Percentiles rank a stretch among this genome's conserved stretches.
These are phyloP conservation scores for Stictonetta naevosa DNA, from an alignment of 2,113 vertebrate species.

Conservation along the genomic window DNA sequence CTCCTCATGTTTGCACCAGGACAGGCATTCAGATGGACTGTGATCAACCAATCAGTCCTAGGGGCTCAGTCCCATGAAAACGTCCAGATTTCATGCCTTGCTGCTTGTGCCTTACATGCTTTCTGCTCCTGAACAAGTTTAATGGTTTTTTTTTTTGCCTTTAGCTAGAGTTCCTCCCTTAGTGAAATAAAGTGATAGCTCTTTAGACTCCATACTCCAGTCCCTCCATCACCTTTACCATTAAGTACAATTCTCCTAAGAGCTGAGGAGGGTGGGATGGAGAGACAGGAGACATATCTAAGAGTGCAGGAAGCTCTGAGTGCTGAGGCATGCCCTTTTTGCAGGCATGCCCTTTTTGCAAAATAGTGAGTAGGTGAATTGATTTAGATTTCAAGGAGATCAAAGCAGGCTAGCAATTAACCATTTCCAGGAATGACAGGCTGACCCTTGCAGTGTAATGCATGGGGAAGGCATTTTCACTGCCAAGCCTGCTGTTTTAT, in stretches of 20 bases:
- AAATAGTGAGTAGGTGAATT: constrained; percentile 8
- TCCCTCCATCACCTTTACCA: not conserved
- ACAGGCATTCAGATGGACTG: accelerated
- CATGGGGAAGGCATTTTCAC: not conserved
- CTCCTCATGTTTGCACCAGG: not conserved
- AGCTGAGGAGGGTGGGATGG: not conserved
- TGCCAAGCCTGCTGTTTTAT: not conserved
- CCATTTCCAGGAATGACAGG: constrained; percentile 35
- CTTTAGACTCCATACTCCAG: not conserved
- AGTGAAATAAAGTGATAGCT: not conserved
- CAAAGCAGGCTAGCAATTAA: constrained; percentile 40
- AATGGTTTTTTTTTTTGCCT: not conserved
- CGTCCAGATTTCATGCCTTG: not conserved
- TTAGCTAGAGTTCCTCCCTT: not conserved
- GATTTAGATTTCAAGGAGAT: constrained; percentile 43
- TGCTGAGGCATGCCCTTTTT: constrained; percentile 23
- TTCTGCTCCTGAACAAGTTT: not conserved
- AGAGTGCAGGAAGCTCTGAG: not conserved
- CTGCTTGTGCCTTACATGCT: not conserved
- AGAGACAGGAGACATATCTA: not conserved
- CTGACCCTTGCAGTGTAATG: not conserved
- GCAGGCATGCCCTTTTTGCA: not conserved
- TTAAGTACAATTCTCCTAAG: not conserved
- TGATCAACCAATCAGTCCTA: not conserved
- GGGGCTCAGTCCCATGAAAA: not conserved